phyloP scores from a whole-genome alignment of 2,888 invertebrate species.

The Xestia sexstrigata region DNA sequence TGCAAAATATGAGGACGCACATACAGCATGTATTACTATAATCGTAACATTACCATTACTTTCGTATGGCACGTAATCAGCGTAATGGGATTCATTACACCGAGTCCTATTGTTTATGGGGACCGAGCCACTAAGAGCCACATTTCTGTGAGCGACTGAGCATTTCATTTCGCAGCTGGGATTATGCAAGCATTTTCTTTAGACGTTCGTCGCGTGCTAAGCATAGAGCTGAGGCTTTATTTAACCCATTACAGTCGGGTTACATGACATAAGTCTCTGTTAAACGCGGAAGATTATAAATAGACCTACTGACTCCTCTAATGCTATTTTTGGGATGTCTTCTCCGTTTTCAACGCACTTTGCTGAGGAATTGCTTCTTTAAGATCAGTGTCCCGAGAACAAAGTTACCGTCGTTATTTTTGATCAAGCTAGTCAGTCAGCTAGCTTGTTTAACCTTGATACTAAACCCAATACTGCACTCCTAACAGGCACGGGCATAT shows the following conservation, averaged over 20 bases:
- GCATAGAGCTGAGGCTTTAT: conserved; percentile 8
- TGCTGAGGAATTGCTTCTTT: not conserved
- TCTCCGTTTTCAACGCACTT: conserved; percentile 3
- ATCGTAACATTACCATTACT: conserved; percentile 50
- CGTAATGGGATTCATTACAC: conserved; percentile 63
- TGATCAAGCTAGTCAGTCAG: not conserved
- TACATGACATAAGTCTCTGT: conserved; percentile 8
- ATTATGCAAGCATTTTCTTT: conserved; percentile 48
- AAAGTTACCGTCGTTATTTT: not conserved
- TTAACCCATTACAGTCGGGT: conserved; percentile 27
- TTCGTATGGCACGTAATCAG: conserved; percentile 50
- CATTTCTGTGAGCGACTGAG: conserved; percentile 3
- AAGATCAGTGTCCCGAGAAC: not conserved
- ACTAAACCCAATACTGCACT: conserved; percentile 3
- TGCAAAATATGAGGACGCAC: conserved; percentile 39
- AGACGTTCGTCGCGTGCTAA: conserved; percentile 9
- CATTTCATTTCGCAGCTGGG: conserved; percentile 47
- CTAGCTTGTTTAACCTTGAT: not conserved
- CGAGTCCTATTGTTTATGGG: conserved; percentile 55
- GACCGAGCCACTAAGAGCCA: conserved; percentile 43
- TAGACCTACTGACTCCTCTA: conserved; percentile 33
- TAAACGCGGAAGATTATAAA: conserved; percentile 43
- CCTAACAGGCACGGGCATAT: not conserved
- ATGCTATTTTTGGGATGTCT: conserved; percentile 34
- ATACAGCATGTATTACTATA: conserved; percentile 18